Base-by-base conservation (phyloP, 2,888 invertebrate species). In the Hirtodrosophila histrioides region DNA sequence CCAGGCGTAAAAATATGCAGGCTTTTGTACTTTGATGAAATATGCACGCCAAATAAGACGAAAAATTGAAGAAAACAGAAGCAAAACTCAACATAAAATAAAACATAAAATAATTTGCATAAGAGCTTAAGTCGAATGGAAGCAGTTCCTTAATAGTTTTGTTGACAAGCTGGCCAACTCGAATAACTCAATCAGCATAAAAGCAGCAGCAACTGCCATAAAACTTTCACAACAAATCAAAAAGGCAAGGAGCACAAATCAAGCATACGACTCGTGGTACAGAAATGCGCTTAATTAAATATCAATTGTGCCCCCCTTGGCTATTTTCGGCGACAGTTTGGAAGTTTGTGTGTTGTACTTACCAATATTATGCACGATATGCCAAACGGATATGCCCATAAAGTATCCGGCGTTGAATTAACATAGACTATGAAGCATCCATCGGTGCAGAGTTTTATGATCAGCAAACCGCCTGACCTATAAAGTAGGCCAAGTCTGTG, bases 351-450 rank as follows among this genome's bases (percentile, higher is more conserved):
- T 27, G 45, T 66, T 27, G 45, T 66, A 92, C 93, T 93, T 92
- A 94, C 95, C 92, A 94, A 89, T 71, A 93, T 82, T 70, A 93
- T 92, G 76, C 93, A 93, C 65, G 92, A 91, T 69, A 93, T 90
- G 73, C 93, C 93, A 89, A 94, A 93, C 78, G 94, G 92, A 89
- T 94, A 94, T 84, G 93, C 93, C 89, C 93, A 93, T 86, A 93
- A 92, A 74, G 93, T 91, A 77, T 94, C 93, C 57, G 92, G 92
- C 55, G 93, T 92, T 55, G 93, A 92, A 89, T 95, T 95, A 72
- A 94, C 93, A 90, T 94, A 94, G 78, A 94, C 91, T 62, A 95
- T 93, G 78, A 95, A 95, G 73, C 94, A 93, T 41, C 93, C 92
- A 71, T 94, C 93, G 89, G 94, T 93, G 51, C 93, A 90, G 37